Base-by-base conservation (phyloP, 1,140 invertebrate genomes). In the Drosophila pallidifrons region DNA sequence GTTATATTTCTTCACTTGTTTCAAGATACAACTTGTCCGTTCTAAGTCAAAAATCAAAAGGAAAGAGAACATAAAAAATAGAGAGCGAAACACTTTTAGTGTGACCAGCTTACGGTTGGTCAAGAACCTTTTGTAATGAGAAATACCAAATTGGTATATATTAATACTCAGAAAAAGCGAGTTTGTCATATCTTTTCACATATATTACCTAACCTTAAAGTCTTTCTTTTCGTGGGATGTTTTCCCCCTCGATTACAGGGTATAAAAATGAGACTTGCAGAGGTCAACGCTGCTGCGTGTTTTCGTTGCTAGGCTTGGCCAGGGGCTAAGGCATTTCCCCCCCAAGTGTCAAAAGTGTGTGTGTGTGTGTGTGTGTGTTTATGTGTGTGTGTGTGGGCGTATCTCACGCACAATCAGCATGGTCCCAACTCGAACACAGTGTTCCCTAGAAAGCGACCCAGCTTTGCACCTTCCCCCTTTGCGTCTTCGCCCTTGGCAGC, bases 371-470 rank as follows among this genome's bases (percentile, higher is more conserved):
- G 35, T 8, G 35, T 7, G 8, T 20, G 0, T 20, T 0, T 20
- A 2, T 20, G 20, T 20, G 20, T 38, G 35, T 38, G 35, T 38
- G 35, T 38, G 35, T 15, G 54, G 49, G 71, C 49, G 51, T 69
- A 75, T 75, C 72, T 32, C 65, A 74, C 71, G 54, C 71, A 60
- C 71, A 74, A 74, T 74, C 71, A 74, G 30, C 64, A 74, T 55
- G 49, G 57, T 28, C 32, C 57, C 64, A 58, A 35, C 46, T 60
- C 35, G 68, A 70, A 49, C 20, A 25, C 28, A 13, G 46, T 28
- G 10, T 28, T 54, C 38, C 58, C 51, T 38, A 49, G 32, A 15
- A 55, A 51, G 30, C 28, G 52, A 65, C 11, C 2, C 38, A 41
- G 32, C 13, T 15, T 51, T 25, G 8, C n/a, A n/a, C n/a, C n/a